Base-by-base conservation (phyloP, 1,140 invertebrate genomes). In the Chionoecetes opilio region DNA sequence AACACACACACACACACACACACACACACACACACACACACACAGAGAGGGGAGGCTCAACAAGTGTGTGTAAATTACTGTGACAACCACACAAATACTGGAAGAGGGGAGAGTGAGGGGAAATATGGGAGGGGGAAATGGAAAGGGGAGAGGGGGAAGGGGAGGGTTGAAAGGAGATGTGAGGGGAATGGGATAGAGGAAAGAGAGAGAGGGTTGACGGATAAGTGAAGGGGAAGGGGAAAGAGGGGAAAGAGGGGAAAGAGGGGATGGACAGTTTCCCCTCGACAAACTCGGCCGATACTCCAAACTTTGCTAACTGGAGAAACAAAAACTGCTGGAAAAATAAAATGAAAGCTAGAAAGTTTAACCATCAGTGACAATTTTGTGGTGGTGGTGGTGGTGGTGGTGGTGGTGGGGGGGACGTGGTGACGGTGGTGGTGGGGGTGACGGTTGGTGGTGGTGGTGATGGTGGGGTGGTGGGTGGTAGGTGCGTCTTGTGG, bases 271-370 rank as follows among this genome's bases (percentile, higher is more conserved):
- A 75, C 21, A 17, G 63, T 2, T 75, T 6, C n/a, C 63, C n/a
- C 21, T n/a, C 63, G 6, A n/a, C 63, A n/a, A 26, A n/a, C 63
- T 75, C 63, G 26, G 1, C 11, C 63, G 11, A 75, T 75, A 75
- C 63, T 75, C n/a, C 63, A 75, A 75, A 75, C 63, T 75, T 75
- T 75, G 21, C 63, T 75, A 75, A 75, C 63, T 75, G 63, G n/a
- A 75, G 21, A 75, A 0, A 17, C 26, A n/a, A 26, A n/a, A 75
- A 75, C 8, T 9, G 53, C 9, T 3, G 17, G 8, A n/a, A 75
- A n/a, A 8, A 75, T n/a, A 75, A 75, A 75, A n/a, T n/a, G 63
- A 2, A n/a, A 75, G n/a, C 26, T n/a, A 75, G n/a, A 75, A 75
- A n/a, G 63, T 75, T n/a, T n/a, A 5, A 75, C 63, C 63, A 75